A percentile compares a stretch with the other conserved stretches of the same genome.
Evolutionary conservation across 2,888 invertebrate genomes (phyloP).

Genomic region (Amiota communis): DNA sequence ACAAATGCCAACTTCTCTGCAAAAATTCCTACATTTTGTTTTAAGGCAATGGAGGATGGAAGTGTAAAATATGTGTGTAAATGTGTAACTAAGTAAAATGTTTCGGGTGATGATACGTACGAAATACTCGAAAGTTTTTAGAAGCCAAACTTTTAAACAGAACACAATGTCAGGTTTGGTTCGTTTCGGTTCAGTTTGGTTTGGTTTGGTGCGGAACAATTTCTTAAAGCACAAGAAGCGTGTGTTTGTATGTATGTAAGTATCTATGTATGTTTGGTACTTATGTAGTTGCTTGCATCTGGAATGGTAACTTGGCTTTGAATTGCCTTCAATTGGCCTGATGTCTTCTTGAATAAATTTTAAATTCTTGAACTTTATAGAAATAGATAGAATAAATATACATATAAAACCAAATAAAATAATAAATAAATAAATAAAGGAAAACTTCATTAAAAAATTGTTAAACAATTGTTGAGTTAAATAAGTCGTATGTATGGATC

Average conservation of each 20-base stretch:
- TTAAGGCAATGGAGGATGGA: not conserved
- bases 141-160: conserved; percentile 11
- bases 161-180: not conserved
- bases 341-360: too few species aligned
- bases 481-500: too few species aligned
- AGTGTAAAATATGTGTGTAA: not conserved
- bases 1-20: conserved; percentile 31
- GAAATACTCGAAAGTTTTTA: conserved; percentile 25
- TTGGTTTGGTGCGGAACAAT: too few species aligned
- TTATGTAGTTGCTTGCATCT: not conserved
- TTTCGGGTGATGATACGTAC: conserved; percentile 13
- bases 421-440: too few species aligned
- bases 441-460: too few species aligned
- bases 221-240: not conserved
- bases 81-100: conserved; percentile 11
- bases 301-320: not conserved
- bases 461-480: too few species aligned
- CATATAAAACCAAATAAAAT: too few species aligned
- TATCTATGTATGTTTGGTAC: too few species aligned
- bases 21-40: not conserved
- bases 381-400: too few species aligned
- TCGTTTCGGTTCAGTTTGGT: not conserved
- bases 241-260: not conserved
- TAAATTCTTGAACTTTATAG: too few species aligned
- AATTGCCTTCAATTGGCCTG: too few species aligned